Conservation (phyloP, 2,888 invertebrate genomes). For the Orchesellides sinensis region DNA sequence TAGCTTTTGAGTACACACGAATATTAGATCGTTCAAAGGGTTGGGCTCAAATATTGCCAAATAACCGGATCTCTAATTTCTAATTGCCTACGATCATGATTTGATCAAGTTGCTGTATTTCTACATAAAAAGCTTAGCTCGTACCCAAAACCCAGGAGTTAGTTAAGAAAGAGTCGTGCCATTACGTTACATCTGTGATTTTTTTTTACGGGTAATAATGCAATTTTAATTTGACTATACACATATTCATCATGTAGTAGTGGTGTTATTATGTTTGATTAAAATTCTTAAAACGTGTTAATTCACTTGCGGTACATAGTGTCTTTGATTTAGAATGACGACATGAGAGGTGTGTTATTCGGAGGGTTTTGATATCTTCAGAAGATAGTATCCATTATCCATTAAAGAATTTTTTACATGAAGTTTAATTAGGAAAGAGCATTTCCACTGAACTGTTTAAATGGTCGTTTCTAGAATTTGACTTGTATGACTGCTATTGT, state of each 20-base stretch:
- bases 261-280: constrained; percentile 47
- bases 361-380: neutral
- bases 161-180: too few relatives aligned
- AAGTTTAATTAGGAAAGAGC: too few relatives aligned
- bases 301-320: constrained; percentile 58
- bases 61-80: constrained; percentile 64
- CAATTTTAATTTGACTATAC: constrained; percentile 51
- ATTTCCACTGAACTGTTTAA: constrained; percentile 37
- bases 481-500: too few relatives aligned
- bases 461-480: constrained; percentile 1
- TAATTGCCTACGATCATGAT: constrained; percentile 60
- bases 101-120: constrained; percentile 52
- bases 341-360: constrained; percentile 35
- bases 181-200: neutral
- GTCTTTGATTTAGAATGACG: constrained; percentile 3
- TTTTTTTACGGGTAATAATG: constrained; percentile 33
- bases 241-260: constrained; percentile 45
- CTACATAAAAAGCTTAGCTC: too few relatives aligned
- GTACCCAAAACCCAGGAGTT: too few relatives aligned
- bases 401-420: constrained; percentile 5
- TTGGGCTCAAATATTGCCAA: constrained; percentile 57
- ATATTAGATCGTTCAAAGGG: too few relatives aligned
- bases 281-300: constrained; percentile 60
- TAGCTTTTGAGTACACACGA: constrained; percentile 16
- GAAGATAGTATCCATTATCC: constrained; percentile 42